Conservation (phyloP, 2,113 vertebrate genomes). For the Plecturocebus donacophilus region DNA sequence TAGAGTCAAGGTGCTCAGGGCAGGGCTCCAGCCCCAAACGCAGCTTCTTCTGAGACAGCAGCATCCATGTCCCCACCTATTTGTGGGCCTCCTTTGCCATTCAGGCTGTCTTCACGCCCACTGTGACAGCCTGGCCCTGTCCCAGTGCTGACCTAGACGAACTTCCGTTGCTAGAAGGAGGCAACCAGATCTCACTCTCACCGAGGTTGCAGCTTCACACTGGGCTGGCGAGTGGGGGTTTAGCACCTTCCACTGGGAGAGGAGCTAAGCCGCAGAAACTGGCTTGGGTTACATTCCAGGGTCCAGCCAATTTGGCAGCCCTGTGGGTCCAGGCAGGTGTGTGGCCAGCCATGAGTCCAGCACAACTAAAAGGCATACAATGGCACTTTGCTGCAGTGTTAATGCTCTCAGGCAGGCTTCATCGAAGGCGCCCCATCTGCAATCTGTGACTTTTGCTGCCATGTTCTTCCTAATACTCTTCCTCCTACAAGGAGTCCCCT, state of each 20-base stretch:
- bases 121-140: not conserved
- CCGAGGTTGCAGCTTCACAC: not conserved
- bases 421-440: rapidly evolving
- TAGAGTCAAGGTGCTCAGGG: not conserved
- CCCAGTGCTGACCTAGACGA: not conserved
- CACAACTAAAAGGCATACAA: not conserved
- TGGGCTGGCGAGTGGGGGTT: not conserved
- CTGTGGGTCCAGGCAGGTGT: not conserved
- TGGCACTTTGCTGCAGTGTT: rapidly evolving
- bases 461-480: not conserved
- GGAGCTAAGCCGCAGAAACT: constrained; percentile 41
- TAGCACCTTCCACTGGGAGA: constrained; percentile 45
- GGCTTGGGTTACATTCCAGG: constrained; percentile 64
- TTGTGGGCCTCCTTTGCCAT: not conserved
- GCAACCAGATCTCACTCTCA: not conserved
- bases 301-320: constrained; percentile 62
- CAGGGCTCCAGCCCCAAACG: not conserved
- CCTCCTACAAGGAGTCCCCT: not conserved
- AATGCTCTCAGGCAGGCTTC: rapidly evolving
- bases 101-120: not conserved
- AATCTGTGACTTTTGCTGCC: rapidly evolving
- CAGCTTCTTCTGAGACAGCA: no score
- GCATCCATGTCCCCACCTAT: not conserved
- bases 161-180: not conserved
- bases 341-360: not conserved